Conservation (phyloP, 2,113 vertebrate genomes). For the Hucho hucho region DNA sequence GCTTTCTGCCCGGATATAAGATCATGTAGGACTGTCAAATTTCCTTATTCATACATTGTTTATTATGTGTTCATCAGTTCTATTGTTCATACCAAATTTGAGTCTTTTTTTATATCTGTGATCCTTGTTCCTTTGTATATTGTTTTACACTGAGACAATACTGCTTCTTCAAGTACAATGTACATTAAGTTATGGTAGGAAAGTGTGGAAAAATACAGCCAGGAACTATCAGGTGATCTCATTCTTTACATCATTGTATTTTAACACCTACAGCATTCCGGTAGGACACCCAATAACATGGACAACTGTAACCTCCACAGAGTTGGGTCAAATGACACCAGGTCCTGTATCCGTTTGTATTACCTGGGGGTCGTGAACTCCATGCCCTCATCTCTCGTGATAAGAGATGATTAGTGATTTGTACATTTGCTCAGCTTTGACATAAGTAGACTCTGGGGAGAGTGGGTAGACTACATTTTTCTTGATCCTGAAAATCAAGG, state of each 20-base stretch:
- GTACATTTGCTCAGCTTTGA: slow-evolving; percentile 40
- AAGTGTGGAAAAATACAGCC: too few species aligned
- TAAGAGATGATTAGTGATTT: slow-evolving; percentile 48
- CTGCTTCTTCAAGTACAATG: neutral
- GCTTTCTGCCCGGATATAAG: slow-evolving; percentile 3
- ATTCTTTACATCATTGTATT: slow-evolving; percentile 3
- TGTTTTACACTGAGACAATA: neutral
- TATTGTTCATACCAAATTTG: neutral
- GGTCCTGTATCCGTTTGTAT: slow-evolving; percentile 14
- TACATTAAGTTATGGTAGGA: slow-evolving; percentile 4
- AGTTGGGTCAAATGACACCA: slow-evolving; percentile 13
- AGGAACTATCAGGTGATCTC: slow-evolving; percentile 12
- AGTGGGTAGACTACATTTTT: slow-evolving; percentile 7
- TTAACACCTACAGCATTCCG: slow-evolving; percentile 24
- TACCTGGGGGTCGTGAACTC: slow-evolving; percentile 26
- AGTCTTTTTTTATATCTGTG: slow-evolving; percentile 23
- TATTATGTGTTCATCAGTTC: slow-evolving; percentile 12
- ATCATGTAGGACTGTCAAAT: slow-evolving; percentile 27
- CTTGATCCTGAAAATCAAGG: neutral
- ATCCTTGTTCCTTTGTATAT: slow-evolving; percentile 28
- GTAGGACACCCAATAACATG: slow-evolving; percentile 17
- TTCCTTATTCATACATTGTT: slow-evolving; percentile 13
- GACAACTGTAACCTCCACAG: slow-evolving; percentile 29
- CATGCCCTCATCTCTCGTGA: neutral
- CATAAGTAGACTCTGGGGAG: slow-evolving; percentile 19